phyloP scores from a whole-genome alignment of 1,140 invertebrate genomes.

The Papilio xuthus region DNA sequence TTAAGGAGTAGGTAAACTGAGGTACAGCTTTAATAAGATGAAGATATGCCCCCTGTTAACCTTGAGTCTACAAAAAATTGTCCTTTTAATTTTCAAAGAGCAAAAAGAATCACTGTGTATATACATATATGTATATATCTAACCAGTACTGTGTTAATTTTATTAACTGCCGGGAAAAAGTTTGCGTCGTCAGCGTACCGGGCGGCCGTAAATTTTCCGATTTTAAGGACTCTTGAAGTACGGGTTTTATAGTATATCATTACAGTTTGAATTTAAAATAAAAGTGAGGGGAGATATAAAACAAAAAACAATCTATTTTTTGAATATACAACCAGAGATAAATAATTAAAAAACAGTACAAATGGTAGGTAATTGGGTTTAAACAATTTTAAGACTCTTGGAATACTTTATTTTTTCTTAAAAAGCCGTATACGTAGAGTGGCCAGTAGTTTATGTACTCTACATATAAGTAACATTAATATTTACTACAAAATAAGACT shows the following conservation, averaged over 20 bases:
- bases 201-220: slow-evolving; percentile 33
- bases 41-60: slow-evolving; percentile 41
- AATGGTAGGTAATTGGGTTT: too few relatives aligned
- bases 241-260: slow-evolving; percentile 32
- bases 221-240: slow-evolving; percentile 35
- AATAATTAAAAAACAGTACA: too few relatives aligned
- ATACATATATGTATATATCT: slow-evolving; percentile 53
- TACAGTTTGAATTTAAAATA: slow-evolving; percentile 37
- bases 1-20: not conserved
- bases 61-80: slow-evolving; percentile 66
- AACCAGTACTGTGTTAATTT: slow-evolving; percentile 51
- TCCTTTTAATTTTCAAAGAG: slow-evolving; percentile 62
- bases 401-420: not conserved
- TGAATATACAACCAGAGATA: not conserved
- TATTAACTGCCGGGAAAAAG: slow-evolving; percentile 45
- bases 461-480: not conserved
- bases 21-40: not conserved
- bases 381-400: too few relatives aligned
- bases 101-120: slow-evolving; percentile 45
- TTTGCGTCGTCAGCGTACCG: slow-evolving; percentile 26
- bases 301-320: not conserved
- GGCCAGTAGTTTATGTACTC: not conserved
- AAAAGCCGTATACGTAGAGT: not conserved
- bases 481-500: not conserved
- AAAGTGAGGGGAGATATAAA: slow-evolving; percentile 18